Percentiles rank a stretch among this genome's conserved stretches.
These are phyloP conservation scores for Eristalis tenax DNA, from an alignment of 2,888 invertebrate species.

Conservation along the genomic window DNA sequence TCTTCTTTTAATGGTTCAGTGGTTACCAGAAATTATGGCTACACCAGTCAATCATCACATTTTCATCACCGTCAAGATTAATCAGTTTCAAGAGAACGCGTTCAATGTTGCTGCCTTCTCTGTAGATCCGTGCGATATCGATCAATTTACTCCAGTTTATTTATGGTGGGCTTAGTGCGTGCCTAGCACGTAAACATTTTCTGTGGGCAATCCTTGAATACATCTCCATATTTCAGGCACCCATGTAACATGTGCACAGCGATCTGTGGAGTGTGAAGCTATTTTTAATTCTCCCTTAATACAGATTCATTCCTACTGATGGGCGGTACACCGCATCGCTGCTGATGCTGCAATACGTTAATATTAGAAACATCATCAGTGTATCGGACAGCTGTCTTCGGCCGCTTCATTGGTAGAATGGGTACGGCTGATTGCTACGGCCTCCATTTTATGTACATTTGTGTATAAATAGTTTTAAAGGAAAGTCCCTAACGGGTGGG, in stretches of 20 bases:
- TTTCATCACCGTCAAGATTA: background rate
- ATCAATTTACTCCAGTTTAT: slow-evolving; percentile 5
- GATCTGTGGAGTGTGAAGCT: background rate
- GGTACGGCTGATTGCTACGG: background rate
- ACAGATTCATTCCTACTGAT: slow-evolving; percentile 32
- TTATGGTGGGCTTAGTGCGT: slow-evolving; percentile 43
- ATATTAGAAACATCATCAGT: slow-evolving; percentile 13
- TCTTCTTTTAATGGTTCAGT: background rate
- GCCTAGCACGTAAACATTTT: slow-evolving; percentile 46
- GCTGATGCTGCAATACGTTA: slow-evolving; percentile 31
- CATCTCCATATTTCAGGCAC: background rate
- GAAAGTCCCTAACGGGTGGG: background rate
- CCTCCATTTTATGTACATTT: background rate
- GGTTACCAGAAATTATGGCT: background rate
- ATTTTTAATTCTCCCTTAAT: slow-evolving; percentile 1
- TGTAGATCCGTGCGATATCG: background rate
- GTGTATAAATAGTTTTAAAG: background rate
- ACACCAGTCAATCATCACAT: background rate
- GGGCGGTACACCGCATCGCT: slow-evolving; percentile 56
- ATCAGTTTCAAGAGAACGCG: background rate
- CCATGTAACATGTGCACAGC: background rate
- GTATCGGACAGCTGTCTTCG: background rate
- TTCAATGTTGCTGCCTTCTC: background rate
- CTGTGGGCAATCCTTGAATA: slow-evolving; percentile 20
- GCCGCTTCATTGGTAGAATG: background rate